These are phyloP conservation scores for Chaunax sp. DNA, from an alignment of 2,797 vertebrate genomes.

Conservation along the genomic window DNA sequence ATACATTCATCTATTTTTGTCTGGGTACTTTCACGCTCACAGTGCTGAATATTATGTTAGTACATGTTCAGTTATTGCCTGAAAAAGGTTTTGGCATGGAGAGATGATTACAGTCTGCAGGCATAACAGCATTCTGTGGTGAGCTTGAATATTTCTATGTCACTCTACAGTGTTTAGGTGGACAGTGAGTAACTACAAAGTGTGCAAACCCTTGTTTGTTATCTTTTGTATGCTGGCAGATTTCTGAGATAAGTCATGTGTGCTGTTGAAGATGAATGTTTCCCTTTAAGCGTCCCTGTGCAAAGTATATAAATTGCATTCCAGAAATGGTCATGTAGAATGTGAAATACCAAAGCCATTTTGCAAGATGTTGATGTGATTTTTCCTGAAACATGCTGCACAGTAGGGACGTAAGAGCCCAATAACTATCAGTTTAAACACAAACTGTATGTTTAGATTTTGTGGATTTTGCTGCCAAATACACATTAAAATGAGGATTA, in stretches of 20 bases:
- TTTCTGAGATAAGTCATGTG: constrained; percentile 26
- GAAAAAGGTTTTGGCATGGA: constrained; percentile 22
- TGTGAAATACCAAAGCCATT: constrained; percentile 55
- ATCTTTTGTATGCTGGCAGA: constrained; percentile 19
- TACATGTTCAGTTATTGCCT: constrained; percentile 38
- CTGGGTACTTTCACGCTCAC: constrained; percentile 24
- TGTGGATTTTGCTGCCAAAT: no score
- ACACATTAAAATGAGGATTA: no score
- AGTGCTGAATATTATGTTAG: constrained; percentile 25
- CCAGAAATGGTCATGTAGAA: constrained; percentile 40
- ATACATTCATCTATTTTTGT: constrained; percentile 34
- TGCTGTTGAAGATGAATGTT: constrained; percentile 48
- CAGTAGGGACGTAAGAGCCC: neutral
- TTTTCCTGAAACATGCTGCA: constrained; percentile 22
- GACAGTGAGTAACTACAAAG: constrained; percentile 1
- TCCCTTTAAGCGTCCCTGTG: constrained; percentile 39
- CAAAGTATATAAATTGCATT: constrained; percentile 23
- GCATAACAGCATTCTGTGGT: constrained; percentile 3
- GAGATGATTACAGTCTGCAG: constrained; percentile 15
- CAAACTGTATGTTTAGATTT: no score
- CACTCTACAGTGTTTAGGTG: neutral
- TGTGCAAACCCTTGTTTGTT: constrained; percentile 11
- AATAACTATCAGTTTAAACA: neutral
- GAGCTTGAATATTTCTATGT: constrained; percentile 13
- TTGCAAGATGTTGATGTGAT: constrained; percentile 24